Evolutionary conservation across 1,140 invertebrate genomes (phyloP).

Genomic region (Macrobrachium rosenbergii): DNA sequence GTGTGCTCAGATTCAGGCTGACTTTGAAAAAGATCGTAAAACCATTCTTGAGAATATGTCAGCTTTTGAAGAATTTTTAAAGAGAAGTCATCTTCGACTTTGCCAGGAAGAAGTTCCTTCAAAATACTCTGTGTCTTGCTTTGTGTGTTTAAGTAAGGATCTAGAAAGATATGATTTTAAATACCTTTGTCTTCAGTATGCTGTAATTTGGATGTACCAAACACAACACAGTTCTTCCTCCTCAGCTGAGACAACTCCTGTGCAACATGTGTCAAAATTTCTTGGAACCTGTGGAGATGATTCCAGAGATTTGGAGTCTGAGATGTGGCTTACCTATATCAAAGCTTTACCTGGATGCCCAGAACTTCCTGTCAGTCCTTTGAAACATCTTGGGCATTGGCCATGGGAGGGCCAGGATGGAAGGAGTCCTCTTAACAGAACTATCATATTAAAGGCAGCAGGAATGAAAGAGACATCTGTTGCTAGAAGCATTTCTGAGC

Average conservation of each 20-base stretch:
- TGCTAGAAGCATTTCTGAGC: not conserved
- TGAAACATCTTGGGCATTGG: conserved; percentile 36
- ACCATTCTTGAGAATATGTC: conserved; percentile 4
- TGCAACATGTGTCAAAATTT: too few species aligned
- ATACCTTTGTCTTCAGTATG: conserved; percentile 48
- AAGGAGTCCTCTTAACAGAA: conserved; percentile 33
- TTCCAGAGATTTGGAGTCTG: conserved; percentile 19
- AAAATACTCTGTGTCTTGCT: conserved; percentile 29
- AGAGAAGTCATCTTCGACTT: conserved; percentile 28
- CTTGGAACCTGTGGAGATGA: not conserved
- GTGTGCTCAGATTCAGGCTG: conserved; percentile 44
- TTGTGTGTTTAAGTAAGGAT: conserved; percentile 35
- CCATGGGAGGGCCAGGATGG: conserved; percentile 50
- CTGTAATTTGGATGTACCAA: conserved; percentile 35
- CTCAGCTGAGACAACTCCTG: not conserved
- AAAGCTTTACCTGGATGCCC: conserved; percentile 12
- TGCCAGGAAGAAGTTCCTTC: conserved; percentile 33
- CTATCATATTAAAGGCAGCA: conserved; percentile 24
- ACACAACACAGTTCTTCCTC: not conserved
- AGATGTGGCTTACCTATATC: conserved; percentile 47
- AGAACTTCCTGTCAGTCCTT: conserved; percentile 2
- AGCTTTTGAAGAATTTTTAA: conserved; percentile 32
- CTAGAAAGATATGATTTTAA: conserved; percentile 17
- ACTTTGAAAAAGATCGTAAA: conserved; percentile 33
- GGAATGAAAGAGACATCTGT: conserved; percentile 21